Evolutionary conservation across 2,113 vertebrate species (phyloP), one percentile per base, ranked within the genome.

Genomic region (Triplophysa siluroides): DNA sequence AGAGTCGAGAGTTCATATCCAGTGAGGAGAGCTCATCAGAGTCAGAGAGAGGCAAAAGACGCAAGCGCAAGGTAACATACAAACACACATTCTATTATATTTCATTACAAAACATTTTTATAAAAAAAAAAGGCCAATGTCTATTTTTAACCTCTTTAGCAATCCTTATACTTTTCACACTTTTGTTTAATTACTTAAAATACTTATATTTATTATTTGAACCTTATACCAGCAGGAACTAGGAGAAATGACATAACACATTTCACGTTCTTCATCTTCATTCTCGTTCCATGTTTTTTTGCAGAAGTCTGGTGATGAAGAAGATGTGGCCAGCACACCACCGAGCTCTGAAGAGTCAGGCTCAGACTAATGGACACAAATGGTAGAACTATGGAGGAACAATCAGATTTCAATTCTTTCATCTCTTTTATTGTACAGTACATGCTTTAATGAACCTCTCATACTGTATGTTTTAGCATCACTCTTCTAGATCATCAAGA

Each of bases 1-100:
- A 95, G 86, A 95, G 95, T 89, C 95, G 92, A 76, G 95, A 95
- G 38, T 96, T 95, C 1, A 95, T 96, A 78, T 95, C 95, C 78
- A 95, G 95, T 0, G 94, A 95, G 0, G 95, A 95, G 83, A 96
- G 95, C 83, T 95, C 94, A 29, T 95, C 94, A 0, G 93, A 88
- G 0, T 93, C 95, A 70, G 94, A 93, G 86, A 92, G 91, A 83
- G 91, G 84, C 62, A 92, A 90, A 60, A 88, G 88, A 84, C 90
- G 90, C 83, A 88, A 83, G 52, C 81, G 70, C 81, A 85, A 85
- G 76, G 84, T 83, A 50, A 74, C n/a, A 68, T 19, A 68, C 61
- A 77, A 52, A 52, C 50, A 66, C 71, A 79, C 2, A 41, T 45
- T 45, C 0, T 2, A 45, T 45, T 45, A 45, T 45, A 45, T 45